phyloP scores from a whole-genome alignment of 1,140 invertebrate genomes.

The Drosophila sulfurigaster region DNA sequence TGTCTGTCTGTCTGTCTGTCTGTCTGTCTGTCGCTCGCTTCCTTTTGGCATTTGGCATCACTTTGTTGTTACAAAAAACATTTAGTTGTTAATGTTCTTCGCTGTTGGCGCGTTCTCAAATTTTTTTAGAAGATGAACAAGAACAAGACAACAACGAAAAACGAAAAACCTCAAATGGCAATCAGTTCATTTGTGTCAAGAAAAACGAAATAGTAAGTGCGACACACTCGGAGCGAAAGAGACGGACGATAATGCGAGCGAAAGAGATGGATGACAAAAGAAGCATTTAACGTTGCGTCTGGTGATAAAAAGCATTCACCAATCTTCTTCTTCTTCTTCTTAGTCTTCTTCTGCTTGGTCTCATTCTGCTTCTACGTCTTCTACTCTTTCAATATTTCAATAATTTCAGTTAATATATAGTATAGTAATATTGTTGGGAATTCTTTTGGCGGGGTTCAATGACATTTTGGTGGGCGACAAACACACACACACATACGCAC shows the following conservation, averaged over 20 bases:
- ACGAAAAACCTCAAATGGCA: conserved; percentile 37
- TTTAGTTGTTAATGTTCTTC: conserved; percentile 23
- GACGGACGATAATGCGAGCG: neutral
- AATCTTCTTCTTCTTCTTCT: conserved; percentile 5
- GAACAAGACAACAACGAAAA: neutral
- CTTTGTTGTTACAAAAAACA: conserved; percentile 21
- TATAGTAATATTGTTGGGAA: conserved; percentile 5
- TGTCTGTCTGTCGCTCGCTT: neutral
- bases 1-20: conserved; percentile 13
- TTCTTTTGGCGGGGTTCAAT: conserved; percentile 57
- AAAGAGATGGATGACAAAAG: conserved; percentile 13
- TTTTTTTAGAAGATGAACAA: neutral
- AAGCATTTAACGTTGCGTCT: conserved; percentile 29
- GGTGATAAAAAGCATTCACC: conserved; percentile 46
- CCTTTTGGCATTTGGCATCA: conserved; percentile 14
- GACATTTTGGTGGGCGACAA: conserved; percentile 58
- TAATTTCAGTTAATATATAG: conserved; percentile 56
- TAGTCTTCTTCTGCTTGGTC: conserved; percentile 9
- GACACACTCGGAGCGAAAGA: conserved; percentile 28
- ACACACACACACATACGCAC: neutral
- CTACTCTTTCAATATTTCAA: conserved; percentile 68
- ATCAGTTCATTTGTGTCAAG: conserved; percentile 64
- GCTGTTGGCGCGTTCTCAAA: conserved; percentile 34
- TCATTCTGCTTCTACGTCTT: conserved; percentile 13
- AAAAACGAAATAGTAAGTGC: conserved; percentile 40